Evolutionary conservation across 2,888 invertebrate genomes (phyloP), one percentile per base, ranked within the genome.

Genomic region (Leptopterna dolabrata): DNA sequence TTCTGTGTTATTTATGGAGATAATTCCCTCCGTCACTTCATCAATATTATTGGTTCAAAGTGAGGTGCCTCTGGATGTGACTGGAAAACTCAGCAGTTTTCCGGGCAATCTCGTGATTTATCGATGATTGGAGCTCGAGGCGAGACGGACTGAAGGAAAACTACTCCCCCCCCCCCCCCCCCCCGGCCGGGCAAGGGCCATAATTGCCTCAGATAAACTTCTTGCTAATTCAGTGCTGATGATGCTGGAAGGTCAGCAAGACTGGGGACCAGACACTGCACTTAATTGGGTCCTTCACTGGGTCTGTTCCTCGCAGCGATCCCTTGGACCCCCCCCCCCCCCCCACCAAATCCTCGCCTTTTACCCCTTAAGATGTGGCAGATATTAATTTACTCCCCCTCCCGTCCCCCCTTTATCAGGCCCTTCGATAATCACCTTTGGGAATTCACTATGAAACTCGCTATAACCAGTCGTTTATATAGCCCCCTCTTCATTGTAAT

Each of bases 201-300:
- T 87, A 87, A 87, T 87, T 87, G 87, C 82, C 55, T 70, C 82
- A 82, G 87, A 87, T 82, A 87, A 87, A 87, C 87, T 87, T 87
- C 87, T 87, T 87, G 87, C 87, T 87, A 87, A 87, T 87, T 87
- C 87, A 87, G 87, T 87, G 87, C 87, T 87, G 87, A 87, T 87
- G 87, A 71, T 55, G 87, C 71, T 71, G 30, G n/a, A 19, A 78
- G 82, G 73, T 87, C 87, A 87, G 87, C 87, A 82, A 73, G 78
- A 51, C 76, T 14, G 1, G 47, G 36, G 83, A 16, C 71, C 73
- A 73, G 85, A 83, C 85, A 85, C 85, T 85, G 73, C 73, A 73
- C 87, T 87, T 87, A 87, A 87, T 87, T 87, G 87, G 87, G 82
- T 87, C 87, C 87, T 82, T 87, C 81, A 73, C n/a, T 36, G 36